phyloP scores from a whole-genome alignment of 2,113 vertebrate species.

The human region DNA sequence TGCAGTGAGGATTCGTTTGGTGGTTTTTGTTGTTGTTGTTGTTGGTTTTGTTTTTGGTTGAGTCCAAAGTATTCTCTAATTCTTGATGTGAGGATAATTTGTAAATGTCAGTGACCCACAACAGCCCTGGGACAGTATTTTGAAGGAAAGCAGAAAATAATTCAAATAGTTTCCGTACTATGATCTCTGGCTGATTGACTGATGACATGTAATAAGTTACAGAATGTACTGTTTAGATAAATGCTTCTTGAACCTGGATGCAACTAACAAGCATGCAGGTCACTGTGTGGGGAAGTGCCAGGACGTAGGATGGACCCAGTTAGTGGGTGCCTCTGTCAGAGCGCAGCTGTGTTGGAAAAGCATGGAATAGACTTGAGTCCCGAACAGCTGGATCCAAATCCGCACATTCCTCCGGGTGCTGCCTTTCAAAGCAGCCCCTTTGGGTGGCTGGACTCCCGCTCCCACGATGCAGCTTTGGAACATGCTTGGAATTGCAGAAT shows the following conservation, averaged over 20 bases:
- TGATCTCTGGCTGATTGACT: not conserved
- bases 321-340: not conserved
- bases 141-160: conserved; percentile 7
- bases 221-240: not conserved
- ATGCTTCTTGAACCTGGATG: not conserved
- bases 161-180: not conserved
- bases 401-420: rapidly evolving
- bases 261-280: not conserved
- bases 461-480: not conserved
- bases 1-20: not conserved
- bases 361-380: not conserved
- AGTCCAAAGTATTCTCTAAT: not conserved
- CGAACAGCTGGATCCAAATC: no score
- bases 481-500: not conserved
- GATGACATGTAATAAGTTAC: not conserved
- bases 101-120: not conserved
- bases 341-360: not conserved
- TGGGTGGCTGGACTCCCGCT: not conserved
- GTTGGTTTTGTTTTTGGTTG: not conserved
- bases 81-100: not conserved
- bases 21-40: not conserved
- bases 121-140: not conserved
- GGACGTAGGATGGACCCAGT: not conserved
- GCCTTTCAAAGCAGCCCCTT: not conserved
- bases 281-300: not conserved